Percentiles rank a stretch among this genome's conserved stretches.
These are phyloP conservation scores for Ethmia dodecea DNA, from an alignment of 2,888 invertebrate genomes.

Conservation along the genomic window DNA sequence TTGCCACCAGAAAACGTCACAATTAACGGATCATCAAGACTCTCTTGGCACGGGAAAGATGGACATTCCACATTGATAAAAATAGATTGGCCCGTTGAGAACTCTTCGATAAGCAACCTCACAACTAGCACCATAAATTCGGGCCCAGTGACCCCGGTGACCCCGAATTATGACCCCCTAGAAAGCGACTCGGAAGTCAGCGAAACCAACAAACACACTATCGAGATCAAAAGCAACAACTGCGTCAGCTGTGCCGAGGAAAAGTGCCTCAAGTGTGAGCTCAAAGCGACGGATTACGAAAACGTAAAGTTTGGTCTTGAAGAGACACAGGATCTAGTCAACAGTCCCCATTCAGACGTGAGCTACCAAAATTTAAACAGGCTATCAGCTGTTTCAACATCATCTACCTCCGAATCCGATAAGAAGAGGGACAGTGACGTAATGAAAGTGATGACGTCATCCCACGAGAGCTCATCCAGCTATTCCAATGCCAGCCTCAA, in stretches of 20 bases:
- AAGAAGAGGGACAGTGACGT: conserved; percentile 35
- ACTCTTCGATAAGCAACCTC: conserved; percentile 43
- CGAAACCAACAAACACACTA: conserved; percentile 56
- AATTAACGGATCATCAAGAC: conserved; percentile 25
- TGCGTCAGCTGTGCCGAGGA: conserved; percentile 52
- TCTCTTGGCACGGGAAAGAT: conserved; percentile 60
- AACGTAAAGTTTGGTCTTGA: conserved; percentile 25
- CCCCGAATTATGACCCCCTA: conserved; percentile 58
- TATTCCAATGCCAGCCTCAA: conserved; percentile 55
- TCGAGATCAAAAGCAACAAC: conserved; percentile 45
- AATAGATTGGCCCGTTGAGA: conserved; percentile 65
- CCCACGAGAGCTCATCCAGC: conserved; percentile 66
- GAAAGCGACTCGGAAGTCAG: conserved; percentile 66
- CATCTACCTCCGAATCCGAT: conserved; percentile 47
- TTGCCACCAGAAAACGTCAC: not conserved
- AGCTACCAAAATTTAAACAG: conserved; percentile 71
- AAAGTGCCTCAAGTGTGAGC: conserved; percentile 63
- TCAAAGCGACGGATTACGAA: conserved; percentile 57
- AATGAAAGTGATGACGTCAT: conserved; percentile 64
- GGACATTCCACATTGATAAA: conserved; percentile 56
- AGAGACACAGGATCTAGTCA: conserved; percentile 25
- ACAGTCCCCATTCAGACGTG: conserved; percentile 45
- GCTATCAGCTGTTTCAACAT: conserved; percentile 63
- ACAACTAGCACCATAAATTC: conserved; percentile 54
- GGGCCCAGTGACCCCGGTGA: conserved; percentile 51